A percentile compares a stretch with the other conserved stretches of the same genome.
phyloP scores from a whole-genome alignment of 2,888 invertebrate species.

The Dynastes maya region DNA sequence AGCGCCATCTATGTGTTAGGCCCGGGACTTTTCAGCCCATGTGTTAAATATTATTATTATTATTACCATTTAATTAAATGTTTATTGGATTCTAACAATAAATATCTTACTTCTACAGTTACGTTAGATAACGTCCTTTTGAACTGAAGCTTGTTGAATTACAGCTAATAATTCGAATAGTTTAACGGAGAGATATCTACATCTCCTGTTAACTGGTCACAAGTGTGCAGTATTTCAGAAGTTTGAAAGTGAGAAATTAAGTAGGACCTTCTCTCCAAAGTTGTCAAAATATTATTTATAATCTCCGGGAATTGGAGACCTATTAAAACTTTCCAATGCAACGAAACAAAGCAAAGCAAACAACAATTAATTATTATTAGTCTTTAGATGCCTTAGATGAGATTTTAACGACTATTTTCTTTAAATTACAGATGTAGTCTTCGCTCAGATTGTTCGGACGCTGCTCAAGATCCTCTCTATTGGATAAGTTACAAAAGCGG shows the following conservation, averaged over 20 bases:
- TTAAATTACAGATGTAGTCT: slow-evolving; percentile 81
- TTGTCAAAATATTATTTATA: slow-evolving; percentile 45
- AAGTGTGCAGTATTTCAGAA: slow-evolving; percentile 56
- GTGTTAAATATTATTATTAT: too few species aligned
- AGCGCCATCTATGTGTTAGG: too few species aligned
- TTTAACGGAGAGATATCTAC: slow-evolving; percentile 51
- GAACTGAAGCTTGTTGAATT: not conserved
- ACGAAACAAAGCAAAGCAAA: not conserved
- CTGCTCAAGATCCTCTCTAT: slow-evolving; percentile 91
- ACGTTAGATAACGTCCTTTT: too few species aligned
- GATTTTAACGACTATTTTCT: not conserved
- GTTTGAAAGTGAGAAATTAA: slow-evolving; percentile 57
- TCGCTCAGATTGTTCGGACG: slow-evolving; percentile 92
- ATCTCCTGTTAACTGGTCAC: slow-evolving; percentile 53
- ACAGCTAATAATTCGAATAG: slow-evolving; percentile 51
- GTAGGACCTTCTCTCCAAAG: slow-evolving; percentile 45
- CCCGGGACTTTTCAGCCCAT: too few species aligned
- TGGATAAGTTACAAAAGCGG: slow-evolving; percentile 98
- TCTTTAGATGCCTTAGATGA: not conserved
- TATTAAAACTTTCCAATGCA: slow-evolving; percentile 1
- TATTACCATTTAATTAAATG: too few species aligned
- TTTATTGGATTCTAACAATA: too few species aligned
- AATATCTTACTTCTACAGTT: too few species aligned
- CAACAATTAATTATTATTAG: not conserved
- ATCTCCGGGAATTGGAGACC: slow-evolving; percentile 25